A percentile compares a stretch with the other conserved stretches of the same genome.
Conservation (phyloP, 2,113 vertebrate genomes). For the Thermophis baileyi region DNA sequence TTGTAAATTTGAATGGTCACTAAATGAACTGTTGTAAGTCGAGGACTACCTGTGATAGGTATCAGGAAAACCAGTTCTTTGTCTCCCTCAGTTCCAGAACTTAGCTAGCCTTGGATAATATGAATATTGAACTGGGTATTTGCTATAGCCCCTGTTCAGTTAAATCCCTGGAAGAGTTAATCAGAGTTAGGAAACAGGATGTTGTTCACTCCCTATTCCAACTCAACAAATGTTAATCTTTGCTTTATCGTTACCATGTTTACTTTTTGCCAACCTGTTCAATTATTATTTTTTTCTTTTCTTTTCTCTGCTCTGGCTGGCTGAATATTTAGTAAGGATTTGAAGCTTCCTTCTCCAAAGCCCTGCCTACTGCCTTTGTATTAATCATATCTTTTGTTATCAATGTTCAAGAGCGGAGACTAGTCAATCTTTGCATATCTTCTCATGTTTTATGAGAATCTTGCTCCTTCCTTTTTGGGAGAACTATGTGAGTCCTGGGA, state of each 20-base stretch:
- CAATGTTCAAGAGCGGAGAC: slow-evolving; percentile 37
- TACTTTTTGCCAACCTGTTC: neutral
- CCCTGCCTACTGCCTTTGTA: slow-evolving; percentile 36
- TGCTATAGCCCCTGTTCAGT: neutral
- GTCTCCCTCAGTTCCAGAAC: neutral
- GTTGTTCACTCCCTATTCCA: neutral
- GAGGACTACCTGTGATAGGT: neutral
- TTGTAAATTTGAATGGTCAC: neutral
- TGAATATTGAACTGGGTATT: neutral
- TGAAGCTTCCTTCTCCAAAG: neutral
- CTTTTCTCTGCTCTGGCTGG: neutral
- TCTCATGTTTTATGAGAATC: slow-evolving; percentile 25
- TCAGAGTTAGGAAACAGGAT: neutral
- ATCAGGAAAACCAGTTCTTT: neutral
- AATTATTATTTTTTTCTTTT: neutral
- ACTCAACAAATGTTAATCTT: neutral
- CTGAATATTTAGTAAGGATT: neutral
- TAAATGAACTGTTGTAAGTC: neutral
- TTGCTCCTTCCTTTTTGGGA: neutral
- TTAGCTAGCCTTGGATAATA: neutral
- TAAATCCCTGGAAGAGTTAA: neutral
- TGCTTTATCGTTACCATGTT: neutral
- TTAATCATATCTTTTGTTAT: slow-evolving; percentile 51
- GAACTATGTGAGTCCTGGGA: neutral
- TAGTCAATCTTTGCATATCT: slow-evolving; percentile 37